Base-by-base conservation (phyloP, 2,888 invertebrate genomes). In the Trachelus troglodyta region DNA sequence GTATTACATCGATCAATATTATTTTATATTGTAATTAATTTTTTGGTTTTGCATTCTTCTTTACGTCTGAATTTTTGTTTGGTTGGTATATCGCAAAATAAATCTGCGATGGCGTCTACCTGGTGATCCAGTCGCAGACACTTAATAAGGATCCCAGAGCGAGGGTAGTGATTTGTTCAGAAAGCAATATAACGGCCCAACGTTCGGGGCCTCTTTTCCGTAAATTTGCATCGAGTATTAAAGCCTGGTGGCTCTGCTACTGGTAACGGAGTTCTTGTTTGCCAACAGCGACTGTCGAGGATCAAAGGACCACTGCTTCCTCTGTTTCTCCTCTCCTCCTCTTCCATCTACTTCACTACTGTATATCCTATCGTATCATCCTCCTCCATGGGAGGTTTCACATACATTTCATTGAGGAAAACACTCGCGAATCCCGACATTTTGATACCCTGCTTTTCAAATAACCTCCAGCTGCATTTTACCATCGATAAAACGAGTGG, bases 201-300 rank as follows among this genome's bases (percentile, higher is more conserved):
- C 85, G 73, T 78, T 78, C 79, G 76, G 79, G 81, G 79, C 83
- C 85, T 90, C 89, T 90, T 90, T 89, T 87, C 88, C 87, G 85
- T 82, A 89, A 91, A 91, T 91, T 91, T 91, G 91, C 91, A 91
- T 91, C 90, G 90, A 90, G 91, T 91, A 91, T 91, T 91, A 91
- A 91, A 91, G 90, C 90, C 88, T 90, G 89, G 90, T 90, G 89
- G 89, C 88, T 89, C 88, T 85, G 74, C 76, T 86, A 87, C 85
- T 87, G 86, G 87, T 6, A 56, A 56, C 83, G 84, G 84, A 89
- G 90, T 88, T 89, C 87, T 89, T 91, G 91, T 91, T 91, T 91
- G 90, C 88, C 89, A 87, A 91, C 90, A 90, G 84, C 86, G 87
- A 89, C 88, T 89, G 88, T 87, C 89, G 69, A 79, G 90, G 91